These are phyloP conservation scores for Sicus ferrugineus DNA, from an alignment of 2,888 invertebrate genomes.

Conservation along the genomic window DNA sequence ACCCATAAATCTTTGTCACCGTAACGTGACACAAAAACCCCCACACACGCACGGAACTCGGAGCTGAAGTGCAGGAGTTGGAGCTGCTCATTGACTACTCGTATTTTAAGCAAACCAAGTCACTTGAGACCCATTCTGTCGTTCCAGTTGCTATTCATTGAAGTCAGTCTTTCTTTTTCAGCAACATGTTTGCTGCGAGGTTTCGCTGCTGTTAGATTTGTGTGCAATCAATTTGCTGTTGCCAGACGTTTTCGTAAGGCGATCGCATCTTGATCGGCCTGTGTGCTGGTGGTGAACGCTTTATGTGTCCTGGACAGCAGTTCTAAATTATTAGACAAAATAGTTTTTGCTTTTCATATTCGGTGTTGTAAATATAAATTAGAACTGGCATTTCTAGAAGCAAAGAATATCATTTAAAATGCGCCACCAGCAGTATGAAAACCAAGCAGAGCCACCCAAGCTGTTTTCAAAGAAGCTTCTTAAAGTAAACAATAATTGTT, in stretches of 20 bases:
- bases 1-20: slow-evolving; percentile 55
- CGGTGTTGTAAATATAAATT: neutral
- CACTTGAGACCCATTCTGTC: slow-evolving; percentile 12
- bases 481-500: slow-evolving; percentile 53
- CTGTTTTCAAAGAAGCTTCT: slow-evolving; percentile 3
- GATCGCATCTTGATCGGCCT: slow-evolving; percentile 3
- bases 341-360: neutral
- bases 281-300: neutral
- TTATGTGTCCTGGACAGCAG: neutral
- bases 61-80: neutral
- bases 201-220: neutral
- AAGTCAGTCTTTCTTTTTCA: neutral
- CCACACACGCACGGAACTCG: slow-evolving; percentile 22
- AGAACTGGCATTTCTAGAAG: neutral
- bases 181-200: neutral
- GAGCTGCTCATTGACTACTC: slow-evolving; percentile 27
- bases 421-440: neutral
- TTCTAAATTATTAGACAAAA: neutral
- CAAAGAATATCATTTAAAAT: neutral
- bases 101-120: slow-evolving; percentile 16
- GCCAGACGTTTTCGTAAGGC: neutral
- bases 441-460: slow-evolving; percentile 11
- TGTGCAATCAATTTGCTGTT: slow-evolving; percentile 20
- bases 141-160: slow-evolving; percentile 13
- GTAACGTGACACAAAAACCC: slow-evolving; percentile 47